phyloP scores from a whole-genome alignment of 2,113 vertebrate species.

The Psilopsiagon aymara region DNA sequence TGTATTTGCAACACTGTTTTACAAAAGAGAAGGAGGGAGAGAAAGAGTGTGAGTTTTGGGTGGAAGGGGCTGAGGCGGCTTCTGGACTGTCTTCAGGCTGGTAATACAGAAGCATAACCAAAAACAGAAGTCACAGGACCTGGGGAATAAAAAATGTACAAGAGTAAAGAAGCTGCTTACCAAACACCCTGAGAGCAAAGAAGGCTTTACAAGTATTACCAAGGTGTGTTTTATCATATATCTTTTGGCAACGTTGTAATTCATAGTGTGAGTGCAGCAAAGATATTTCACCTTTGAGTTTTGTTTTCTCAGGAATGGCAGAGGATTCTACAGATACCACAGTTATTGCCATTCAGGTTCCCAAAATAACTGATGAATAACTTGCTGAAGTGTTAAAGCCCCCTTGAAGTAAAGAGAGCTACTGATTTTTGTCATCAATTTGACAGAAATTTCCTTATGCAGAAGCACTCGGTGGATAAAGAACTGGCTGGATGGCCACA shows the following conservation, averaged over 20 bases:
- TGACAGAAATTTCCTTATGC: neutral
- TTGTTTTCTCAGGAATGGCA: neutral
- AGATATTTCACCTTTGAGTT: neutral
- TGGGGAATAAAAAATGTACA: neutral
- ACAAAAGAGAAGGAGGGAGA: neutral
- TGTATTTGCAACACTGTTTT: neutral
- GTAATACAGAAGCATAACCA: slow-evolving; percentile 8
- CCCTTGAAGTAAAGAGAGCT: neutral
- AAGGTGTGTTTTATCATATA: neutral
- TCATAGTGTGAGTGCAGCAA: neutral
- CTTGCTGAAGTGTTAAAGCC: neutral
- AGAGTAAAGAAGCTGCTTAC: slow-evolving; percentile 7
- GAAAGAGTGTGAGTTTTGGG: neutral
- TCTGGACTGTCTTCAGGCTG: slow-evolving; percentile 27
- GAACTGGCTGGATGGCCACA: too few species aligned
- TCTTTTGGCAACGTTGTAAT: neutral
- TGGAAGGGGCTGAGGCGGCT: neutral
- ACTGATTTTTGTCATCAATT: neutral
- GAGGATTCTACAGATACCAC: neutral
- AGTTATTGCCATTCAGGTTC: neutral
- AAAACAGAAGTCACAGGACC: slow-evolving; percentile 15
- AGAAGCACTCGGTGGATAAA: neutral
- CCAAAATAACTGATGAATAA: neutral
- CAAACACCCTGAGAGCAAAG: neutral
- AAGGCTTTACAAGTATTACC: neutral